Conservation (phyloP, 2,888 invertebrate genomes). For the Chalcosyrphus nemorum region DNA sequence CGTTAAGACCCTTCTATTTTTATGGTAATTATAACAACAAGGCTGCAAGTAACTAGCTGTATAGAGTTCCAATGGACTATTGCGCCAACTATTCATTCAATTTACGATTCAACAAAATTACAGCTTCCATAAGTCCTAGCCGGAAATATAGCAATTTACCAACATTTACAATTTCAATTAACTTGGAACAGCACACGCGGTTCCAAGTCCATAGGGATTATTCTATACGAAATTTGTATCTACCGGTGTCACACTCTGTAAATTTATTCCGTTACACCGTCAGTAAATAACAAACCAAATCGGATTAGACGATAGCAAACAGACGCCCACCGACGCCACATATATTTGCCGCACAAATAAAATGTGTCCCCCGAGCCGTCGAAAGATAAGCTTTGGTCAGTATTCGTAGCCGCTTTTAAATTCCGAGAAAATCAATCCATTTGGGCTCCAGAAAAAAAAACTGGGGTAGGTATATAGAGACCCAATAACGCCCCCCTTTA, state of each 20-base stretch:
- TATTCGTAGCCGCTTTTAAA: conserved; percentile 6
- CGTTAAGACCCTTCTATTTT: too few species aligned
- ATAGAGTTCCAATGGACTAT: too few species aligned
- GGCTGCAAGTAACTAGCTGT: too few species aligned
- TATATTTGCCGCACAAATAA: conserved; percentile 13
- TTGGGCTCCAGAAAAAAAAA: conserved; percentile 10
- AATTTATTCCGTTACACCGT: conserved; percentile 26
- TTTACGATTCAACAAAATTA: too few species aligned
- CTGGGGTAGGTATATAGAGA: conserved; percentile 19
- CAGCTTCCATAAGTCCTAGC: too few species aligned
- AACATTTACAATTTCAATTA: neutral
- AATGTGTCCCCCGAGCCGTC: conserved; percentile 54
- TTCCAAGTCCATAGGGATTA: neutral
- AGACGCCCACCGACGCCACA: conserved; percentile 59
- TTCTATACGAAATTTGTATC: neutral
- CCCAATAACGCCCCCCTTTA: conserved; percentile 59
- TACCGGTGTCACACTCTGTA: conserved; percentile 8
- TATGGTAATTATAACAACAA: too few species aligned
- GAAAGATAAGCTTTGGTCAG: conserved; percentile 45
- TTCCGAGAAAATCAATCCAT: conserved; percentile 33
- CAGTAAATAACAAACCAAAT: conserved; percentile 52
- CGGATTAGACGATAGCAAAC: conserved; percentile 62
- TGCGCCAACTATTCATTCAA: too few species aligned
- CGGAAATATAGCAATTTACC: neutral
- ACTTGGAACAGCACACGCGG: neutral